Conservation (phyloP, 2,797 vertebrate species). For the Halcyon chelicuti region DNA sequence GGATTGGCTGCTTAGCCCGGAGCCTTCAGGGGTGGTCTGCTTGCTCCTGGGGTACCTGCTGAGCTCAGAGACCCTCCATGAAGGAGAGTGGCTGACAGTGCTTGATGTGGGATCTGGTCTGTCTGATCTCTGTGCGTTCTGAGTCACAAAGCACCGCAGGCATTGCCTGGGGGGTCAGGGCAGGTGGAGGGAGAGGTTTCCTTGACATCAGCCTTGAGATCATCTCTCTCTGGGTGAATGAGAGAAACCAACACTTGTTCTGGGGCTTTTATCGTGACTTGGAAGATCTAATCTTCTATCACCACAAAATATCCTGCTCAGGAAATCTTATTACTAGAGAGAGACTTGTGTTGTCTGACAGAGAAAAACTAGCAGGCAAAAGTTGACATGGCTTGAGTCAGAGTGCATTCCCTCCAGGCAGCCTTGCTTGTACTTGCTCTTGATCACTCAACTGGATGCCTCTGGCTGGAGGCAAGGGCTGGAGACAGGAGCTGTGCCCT, state of each 20-base stretch:
- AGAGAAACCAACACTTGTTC: constrained; percentile 5
- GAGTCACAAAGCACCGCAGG: constrained; percentile 30
- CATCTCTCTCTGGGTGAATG: neutral
- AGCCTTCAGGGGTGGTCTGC: neutral
- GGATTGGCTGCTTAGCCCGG: neutral
- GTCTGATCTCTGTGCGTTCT: constrained; percentile 11
- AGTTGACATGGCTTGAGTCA: constrained; percentile 38
- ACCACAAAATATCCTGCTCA: neutral
- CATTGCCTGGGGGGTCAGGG: neutral
- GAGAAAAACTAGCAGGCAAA: constrained; percentile 27
- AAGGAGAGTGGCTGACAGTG: neutral
- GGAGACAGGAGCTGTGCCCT: neutral
- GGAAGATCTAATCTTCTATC: constrained; percentile 36
- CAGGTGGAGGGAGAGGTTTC: neutral
- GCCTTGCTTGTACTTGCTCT: constrained; percentile 44
- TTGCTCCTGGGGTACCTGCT: neutral
- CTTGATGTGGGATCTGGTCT: constrained; percentile 5
- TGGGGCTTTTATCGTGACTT: neutral
- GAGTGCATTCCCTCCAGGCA: constrained; percentile 7
- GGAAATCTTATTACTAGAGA: constrained; percentile 35
- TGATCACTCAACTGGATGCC: constrained; percentile 17
- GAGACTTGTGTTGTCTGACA: neutral
- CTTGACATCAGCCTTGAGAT: neutral
- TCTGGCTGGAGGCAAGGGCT: constrained; percentile 23
- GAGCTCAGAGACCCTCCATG: neutral